Conservation (phyloP, 2,113 vertebrate genomes). For the Ictidomys tridecemlineatus region DNA sequence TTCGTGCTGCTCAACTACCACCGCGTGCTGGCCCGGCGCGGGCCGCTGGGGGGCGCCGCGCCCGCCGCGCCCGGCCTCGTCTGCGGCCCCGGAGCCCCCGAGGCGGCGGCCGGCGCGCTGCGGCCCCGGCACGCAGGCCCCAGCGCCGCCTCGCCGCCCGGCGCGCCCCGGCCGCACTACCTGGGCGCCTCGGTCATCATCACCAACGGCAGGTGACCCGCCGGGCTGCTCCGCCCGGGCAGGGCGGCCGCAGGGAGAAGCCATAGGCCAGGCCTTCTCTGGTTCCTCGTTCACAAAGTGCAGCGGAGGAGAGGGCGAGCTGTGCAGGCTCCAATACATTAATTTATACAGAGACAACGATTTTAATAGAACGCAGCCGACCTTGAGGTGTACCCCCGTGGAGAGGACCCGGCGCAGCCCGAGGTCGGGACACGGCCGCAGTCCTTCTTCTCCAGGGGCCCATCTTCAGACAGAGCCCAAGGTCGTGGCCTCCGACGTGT, state of each 20-base stretch:
- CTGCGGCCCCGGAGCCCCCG: conserved; percentile 38
- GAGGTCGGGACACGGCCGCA: no score
- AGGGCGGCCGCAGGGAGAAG: conserved; percentile 72
- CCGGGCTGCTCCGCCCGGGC: conserved; percentile 53
- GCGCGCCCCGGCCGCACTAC: conserved; percentile 89
- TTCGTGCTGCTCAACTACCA: conserved; percentile 94
- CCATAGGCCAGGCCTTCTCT: conserved; percentile 81
- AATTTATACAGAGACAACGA: conserved; percentile 84
- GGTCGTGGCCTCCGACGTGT: neutral
- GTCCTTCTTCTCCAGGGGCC: neutral
- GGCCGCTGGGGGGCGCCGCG: conserved; percentile 86
- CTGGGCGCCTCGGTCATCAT: conserved; percentile 96
- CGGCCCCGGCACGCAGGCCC: conserved; percentile 45
- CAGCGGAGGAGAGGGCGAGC: conserved; percentile 72
- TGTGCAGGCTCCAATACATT: conserved; percentile 73
- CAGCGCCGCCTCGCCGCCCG: conserved; percentile 27
- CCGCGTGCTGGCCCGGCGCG: conserved; percentile 91
- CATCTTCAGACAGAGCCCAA: neutral
- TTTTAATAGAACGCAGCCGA: conserved; percentile 60
- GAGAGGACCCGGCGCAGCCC: no score
- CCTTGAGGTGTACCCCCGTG: neutral
- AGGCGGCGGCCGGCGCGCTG: neutral
- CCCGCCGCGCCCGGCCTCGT: conserved; percentile 78
- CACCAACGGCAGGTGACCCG: conserved; percentile 94
- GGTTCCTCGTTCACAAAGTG: conserved; percentile 65